Conservation (phyloP, 2,113 vertebrate genomes). For the Erythrolamprus reginae region DNA sequence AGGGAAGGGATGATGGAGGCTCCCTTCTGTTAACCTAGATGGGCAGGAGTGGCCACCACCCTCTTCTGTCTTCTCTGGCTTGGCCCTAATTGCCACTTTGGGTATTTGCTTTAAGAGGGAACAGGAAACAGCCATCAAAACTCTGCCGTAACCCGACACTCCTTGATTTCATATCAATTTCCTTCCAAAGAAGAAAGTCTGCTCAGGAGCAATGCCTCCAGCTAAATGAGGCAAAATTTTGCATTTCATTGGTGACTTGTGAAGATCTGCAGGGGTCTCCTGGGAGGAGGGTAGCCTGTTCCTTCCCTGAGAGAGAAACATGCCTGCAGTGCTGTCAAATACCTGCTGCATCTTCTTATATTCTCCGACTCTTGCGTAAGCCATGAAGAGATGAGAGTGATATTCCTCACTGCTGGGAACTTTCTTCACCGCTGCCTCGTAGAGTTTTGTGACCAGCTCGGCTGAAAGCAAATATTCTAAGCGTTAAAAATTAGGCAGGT, state of each 20-base stretch:
- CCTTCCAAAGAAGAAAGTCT: background rate
- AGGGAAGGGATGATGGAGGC: background rate
- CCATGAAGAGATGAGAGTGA: constrained; percentile 99
- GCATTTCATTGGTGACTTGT: background rate
- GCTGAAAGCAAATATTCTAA: constrained; percentile 68
- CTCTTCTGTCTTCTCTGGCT: background rate
- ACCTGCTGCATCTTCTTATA: constrained; percentile 99
- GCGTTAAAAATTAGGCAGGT: background rate
- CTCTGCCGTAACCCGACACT: too few relatives aligned
- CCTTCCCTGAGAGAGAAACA: background rate
- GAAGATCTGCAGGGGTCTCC: background rate
- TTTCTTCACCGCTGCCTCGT: constrained; percentile 96
- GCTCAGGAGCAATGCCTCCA: background rate
- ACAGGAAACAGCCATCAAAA: background rate
- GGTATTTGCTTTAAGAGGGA: background rate
- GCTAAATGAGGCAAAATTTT: background rate
- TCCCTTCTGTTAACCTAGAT: background rate
- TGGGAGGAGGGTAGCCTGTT: background rate
- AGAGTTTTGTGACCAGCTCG: constrained; percentile 95
- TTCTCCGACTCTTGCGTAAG: constrained; percentile 94
- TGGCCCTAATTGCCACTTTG: background rate
- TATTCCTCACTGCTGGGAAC: constrained; percentile 96
- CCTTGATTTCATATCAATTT: background rate
- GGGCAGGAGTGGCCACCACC: background rate
- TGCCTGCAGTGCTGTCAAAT: background rate